These are phyloP conservation scores for Carduelis carduelis DNA, from an alignment of 2,797 vertebrate genomes.

Conservation along the genomic window DNA sequence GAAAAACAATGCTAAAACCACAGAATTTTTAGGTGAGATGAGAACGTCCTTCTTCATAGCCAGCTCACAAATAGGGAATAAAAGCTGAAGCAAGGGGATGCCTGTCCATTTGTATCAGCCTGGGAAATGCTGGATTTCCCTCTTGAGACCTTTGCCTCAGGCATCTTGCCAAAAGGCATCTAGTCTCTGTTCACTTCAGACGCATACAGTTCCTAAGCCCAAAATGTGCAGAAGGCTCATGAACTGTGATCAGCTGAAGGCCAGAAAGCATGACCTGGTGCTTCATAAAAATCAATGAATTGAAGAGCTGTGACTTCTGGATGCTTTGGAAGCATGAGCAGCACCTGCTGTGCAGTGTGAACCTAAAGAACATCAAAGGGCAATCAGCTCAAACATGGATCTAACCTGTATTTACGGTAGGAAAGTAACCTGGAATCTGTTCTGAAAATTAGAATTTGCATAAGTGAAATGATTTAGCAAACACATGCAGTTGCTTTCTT, in stretches of 20 bases:
- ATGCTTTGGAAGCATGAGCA: neutral
- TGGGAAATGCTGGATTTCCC: conserved; percentile 2
- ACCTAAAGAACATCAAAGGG: neutral
- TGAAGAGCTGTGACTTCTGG: neutral
- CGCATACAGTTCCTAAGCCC: neutral
- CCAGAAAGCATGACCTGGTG: neutral
- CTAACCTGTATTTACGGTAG: neutral
- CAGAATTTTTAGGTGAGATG: neutral
- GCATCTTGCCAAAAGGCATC: conserved; percentile 5
- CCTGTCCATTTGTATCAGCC: neutral
- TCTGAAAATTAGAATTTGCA: neutral
- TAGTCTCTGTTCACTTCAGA: neutral
- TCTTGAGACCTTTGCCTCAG: neutral
- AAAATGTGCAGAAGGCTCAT: neutral
- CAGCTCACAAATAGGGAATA: neutral
- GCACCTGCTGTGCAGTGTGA: neutral
- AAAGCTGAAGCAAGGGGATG: neutral
- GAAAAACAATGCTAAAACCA: neutral
- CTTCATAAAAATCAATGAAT: neutral
- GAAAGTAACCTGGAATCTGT: neutral
- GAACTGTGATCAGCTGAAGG: conserved; percentile 12
- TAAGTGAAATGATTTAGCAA: neutral
- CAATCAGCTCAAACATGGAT: neutral
- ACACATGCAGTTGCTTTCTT: neutral
- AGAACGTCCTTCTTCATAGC: neutral